phyloP scores from a whole-genome alignment of 2,888 invertebrate genomes.

The Pseudanteris insignis region DNA sequence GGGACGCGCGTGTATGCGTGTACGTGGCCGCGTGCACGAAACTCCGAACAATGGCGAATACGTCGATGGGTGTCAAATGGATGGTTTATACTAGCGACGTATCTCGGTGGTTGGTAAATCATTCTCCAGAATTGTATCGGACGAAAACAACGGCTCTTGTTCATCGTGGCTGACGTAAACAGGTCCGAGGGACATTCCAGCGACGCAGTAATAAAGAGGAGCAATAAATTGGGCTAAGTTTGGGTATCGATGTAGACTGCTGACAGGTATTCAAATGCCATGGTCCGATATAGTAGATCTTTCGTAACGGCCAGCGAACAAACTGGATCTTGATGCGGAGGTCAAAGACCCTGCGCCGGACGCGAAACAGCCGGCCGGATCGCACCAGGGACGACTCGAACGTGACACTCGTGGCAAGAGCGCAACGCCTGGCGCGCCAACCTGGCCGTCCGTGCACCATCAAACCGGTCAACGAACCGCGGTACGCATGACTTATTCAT shows the following conservation, averaged over 20 bases:
- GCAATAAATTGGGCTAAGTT: background rate
- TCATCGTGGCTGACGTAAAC: no score
- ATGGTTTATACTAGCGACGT: no score
- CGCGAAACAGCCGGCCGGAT: background rate
- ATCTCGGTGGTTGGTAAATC: slow-evolving; percentile 4
- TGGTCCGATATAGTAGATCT: slow-evolving; percentile 20
- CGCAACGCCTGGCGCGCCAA: no score
- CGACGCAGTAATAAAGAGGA: no score
- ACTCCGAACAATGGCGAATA: no score
- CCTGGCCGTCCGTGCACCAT: no score
- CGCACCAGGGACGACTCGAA: background rate
- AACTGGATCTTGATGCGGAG: slow-evolving; percentile 30
- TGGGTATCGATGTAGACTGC: slow-evolving; percentile 1
- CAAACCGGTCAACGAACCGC: no score
- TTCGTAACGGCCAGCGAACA: slow-evolving; percentile 11
- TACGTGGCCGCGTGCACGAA: slow-evolving; percentile 10
- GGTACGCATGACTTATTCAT: no score
- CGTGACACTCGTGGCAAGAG: no score
- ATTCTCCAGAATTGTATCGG: no score
- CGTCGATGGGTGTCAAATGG: no score
- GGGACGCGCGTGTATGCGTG: background rate
- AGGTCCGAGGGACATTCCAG: background rate
- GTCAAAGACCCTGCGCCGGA: slow-evolving; percentile 21
- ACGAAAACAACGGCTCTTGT: no score
- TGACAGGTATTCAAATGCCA: slow-evolving; percentile 10